Evolutionary conservation across 1,140 invertebrate genomes (phyloP), one percentile per base, ranked within the genome.

Genomic region (Cotesia glomerata): DNA sequence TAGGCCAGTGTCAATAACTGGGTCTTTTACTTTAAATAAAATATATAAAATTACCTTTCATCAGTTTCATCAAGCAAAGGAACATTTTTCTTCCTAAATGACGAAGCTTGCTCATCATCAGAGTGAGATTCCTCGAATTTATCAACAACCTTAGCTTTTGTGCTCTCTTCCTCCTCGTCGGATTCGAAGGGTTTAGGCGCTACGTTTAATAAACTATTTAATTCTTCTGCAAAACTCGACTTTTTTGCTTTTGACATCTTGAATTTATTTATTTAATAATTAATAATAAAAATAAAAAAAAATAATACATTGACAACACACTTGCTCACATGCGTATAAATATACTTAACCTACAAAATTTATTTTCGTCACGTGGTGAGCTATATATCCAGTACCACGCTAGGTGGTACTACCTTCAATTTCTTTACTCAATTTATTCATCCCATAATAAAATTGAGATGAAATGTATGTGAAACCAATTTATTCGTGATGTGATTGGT

Each of bases 41-140:
- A 58, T 34, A 52, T 59, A 61, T 39, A 61, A 16, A 16, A 54
- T 75, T 77, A 85, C 83, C 85, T 85, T 72, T 89, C 88, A 83
- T 93, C 93, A 34, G 91, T 78, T 74, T 94, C 90, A 72, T 90
- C 91, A 14, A 95, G 79, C 61, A 92, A 83, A 80, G 90, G 88
- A 4, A 92, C 84, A 78, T 92, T 94, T 76, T 87, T 82, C 76
- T 89, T 92, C 1, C 91, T 86, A 78, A 93, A 89, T 77, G 88
- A 88, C 51, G 91, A 92, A 49, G 87, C 85, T 2, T 75, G 56
- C 39, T 75, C 66, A 7, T 82, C 79, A 32, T 87, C 54, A 5
- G 69, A 75, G 45, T 69, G 79, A n/a, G 35, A 70, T 39, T 85
- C 81, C 0, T 79, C 78, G n/a, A 78, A 79, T 59, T 56, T 72